A percentile compares a stretch with the other conserved stretches of the same genome.
These are phyloP conservation scores for Strigamia transsilvanica DNA, from an alignment of 2,888 invertebrate genomes.

Conservation along the genomic window DNA sequence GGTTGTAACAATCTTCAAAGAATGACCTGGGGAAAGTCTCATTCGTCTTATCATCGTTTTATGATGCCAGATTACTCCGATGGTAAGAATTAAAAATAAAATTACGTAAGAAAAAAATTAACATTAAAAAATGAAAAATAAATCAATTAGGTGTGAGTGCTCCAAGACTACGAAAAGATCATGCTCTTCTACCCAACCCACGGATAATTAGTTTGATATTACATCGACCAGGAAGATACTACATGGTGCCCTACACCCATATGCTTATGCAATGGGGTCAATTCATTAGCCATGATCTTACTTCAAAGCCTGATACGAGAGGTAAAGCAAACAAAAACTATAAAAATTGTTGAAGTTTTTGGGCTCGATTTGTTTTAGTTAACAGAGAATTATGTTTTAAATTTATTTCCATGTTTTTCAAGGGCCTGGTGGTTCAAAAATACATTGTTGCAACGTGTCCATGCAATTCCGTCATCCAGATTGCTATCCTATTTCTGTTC, in stretches of 20 bases:
- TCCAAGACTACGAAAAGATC: slow-evolving; percentile 55
- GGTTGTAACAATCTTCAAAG: slow-evolving; percentile 56
- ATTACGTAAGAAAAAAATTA: neutral
- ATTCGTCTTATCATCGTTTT: slow-evolving; percentile 54
- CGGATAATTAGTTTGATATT: slow-evolving; percentile 56
- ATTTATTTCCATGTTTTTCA: neutral
- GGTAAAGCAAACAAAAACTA: slow-evolving; percentile 18
- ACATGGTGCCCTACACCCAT: slow-evolving; percentile 56
- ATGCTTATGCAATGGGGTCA: slow-evolving; percentile 57
- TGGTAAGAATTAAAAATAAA: slow-evolving; percentile 51
- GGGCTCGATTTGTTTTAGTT: too few species aligned
- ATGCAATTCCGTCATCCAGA: slow-evolving; percentile 54
- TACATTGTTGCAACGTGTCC: slow-evolving; percentile 53
- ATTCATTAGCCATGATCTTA: slow-evolving; percentile 56
- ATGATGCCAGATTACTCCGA: slow-evolving; percentile 56
- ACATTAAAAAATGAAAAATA: neutral
- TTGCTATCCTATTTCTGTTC: slow-evolving; percentile 56
- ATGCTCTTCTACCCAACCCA: slow-evolving; percentile 55
- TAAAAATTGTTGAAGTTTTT: neutral
- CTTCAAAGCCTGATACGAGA: slow-evolving; percentile 56
- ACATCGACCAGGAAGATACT: slow-evolving; percentile 55
- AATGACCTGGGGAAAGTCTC: slow-evolving; percentile 55
- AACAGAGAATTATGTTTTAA: neutral
- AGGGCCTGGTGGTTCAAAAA: slow-evolving; percentile 51
- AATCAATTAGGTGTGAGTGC: slow-evolving; percentile 54